Conservation (phyloP, 2,113 vertebrate species). For the Nibea coibor region DNA sequence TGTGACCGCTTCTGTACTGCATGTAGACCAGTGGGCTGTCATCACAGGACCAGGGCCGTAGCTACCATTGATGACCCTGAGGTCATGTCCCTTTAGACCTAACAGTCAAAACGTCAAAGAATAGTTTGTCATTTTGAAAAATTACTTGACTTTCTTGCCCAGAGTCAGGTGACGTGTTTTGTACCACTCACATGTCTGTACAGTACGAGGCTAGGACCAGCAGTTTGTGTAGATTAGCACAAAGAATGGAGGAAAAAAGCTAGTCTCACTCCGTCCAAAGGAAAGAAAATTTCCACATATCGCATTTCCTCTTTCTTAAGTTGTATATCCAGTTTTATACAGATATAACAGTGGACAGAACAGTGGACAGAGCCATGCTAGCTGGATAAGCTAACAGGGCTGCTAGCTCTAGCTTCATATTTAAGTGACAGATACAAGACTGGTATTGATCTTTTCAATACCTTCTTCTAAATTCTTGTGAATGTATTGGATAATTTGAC, state of each 20-base stretch:
- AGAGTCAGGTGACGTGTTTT: neutral
- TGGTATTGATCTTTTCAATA: neutral
- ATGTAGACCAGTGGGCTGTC: neutral
- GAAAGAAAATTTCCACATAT: neutral
- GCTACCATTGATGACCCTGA: neutral
- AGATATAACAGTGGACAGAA: neutral
- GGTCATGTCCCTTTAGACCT: no score
- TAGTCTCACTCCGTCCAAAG: neutral
- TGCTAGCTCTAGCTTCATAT: neutral
- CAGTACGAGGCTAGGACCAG: neutral
- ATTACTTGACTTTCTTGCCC: neutral
- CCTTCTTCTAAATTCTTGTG: neutral
- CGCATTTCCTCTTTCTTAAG: neutral
- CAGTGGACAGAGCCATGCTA: neutral
- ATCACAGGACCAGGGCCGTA: neutral
- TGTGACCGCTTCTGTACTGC: slow-evolving; percentile 3
- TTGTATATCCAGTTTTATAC: neutral
- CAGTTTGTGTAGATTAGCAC: neutral
- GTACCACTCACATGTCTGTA: neutral
- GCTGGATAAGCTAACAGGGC: neutral
- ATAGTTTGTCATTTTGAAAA: neutral
- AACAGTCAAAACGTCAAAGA: neutral
- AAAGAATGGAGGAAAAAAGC: neutral
- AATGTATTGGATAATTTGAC: neutral
- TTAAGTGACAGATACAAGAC: neutral